Evolutionary conservation across 2,797 vertebrate genomes (phyloP), one percentile per base, ranked within the genome.

Genomic region (Podargus strigoides): DNA sequence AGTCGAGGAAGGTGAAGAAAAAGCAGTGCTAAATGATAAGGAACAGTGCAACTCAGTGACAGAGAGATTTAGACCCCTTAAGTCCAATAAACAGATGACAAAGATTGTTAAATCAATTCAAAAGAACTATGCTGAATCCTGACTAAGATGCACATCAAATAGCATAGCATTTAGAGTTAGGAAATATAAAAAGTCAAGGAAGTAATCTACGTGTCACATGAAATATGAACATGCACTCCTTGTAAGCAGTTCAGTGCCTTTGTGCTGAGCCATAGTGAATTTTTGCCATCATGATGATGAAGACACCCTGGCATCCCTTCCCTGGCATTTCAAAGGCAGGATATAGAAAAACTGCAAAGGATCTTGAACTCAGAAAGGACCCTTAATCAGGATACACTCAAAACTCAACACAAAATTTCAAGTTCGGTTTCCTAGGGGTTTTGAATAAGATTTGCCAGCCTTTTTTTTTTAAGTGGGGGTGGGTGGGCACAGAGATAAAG

Each of bases 91-190:
- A 64, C 53, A 62, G 17, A 37, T 85, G 74, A 87, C 85, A 84
- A 89, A 52, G 68, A 87, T 66, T 83, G 66, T 88, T 95, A 93
- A 95, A 63, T 58, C 80, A 96, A 86, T 87, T 68, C n/a, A 12
- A 34, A 67, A 82, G 80, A 97, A 95, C 90, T 82, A 91, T 30
- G 8, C 84, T 70, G 80, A 76, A 88, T 96, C 92, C 80, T 85
- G 80, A 89, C 78, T 67, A 85, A 91, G 69, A 96, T 62, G 85
- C 72, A 69, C 90, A 76, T 52, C 37, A 58, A 72, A 69, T 32
- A 64, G 46, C 46, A 50, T 26, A 76, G 87, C 58, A 73, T 81
- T 90, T 91, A 87, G 58, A 91, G 42, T 41, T 62, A 42, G 82
- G 66, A 95, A 91, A 96, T 84, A 72, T 13, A 93, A 90, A 69